Evolutionary conservation across 2,797 vertebrate species (phyloP).

Genomic region (Oryzias dopingdopingensis): DNA sequence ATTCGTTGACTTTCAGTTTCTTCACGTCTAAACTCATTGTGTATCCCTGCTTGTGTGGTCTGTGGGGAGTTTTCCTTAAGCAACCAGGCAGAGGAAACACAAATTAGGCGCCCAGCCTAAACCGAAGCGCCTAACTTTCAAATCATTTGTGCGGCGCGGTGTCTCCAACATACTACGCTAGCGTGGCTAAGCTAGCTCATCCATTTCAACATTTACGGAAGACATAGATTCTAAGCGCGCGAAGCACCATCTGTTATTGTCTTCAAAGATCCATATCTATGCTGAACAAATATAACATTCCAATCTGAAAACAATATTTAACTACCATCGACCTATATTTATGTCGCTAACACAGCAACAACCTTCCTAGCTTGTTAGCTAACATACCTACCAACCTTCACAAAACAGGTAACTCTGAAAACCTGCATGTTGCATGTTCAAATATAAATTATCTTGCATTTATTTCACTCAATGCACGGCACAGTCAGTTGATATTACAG

Average conservation of each 20-base stretch:
- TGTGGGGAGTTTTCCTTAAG: too few species aligned
- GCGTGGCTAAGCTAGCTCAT: slow-evolving; percentile 12
- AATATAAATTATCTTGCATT: rapidly evolving
- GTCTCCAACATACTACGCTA: slow-evolving; percentile 14
- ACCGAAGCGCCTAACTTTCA: slow-evolving; percentile 16
- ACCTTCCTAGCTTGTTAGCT: slow-evolving; percentile 24
- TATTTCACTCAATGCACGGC: neutral
- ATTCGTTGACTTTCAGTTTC: slow-evolving; percentile 93
- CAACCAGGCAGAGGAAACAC: rapidly evolving
- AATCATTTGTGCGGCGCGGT: slow-evolving; percentile 34
- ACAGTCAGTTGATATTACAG: rapidly evolving
- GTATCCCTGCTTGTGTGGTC: slow-evolving; percentile 7
- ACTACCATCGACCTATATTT: neutral
- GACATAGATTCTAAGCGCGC: too few species aligned
- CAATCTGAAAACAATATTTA: neutral
- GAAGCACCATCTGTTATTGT: neutral
- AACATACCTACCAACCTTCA: slow-evolving; percentile 3
- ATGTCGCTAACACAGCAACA: slow-evolving; percentile 23
- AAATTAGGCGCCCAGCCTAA: neutral
- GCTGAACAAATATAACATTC: too few species aligned
- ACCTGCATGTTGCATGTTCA: neutral
- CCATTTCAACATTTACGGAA: too few species aligned
- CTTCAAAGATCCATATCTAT: neutral
- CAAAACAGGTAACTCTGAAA: neutral
- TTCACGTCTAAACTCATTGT: slow-evolving; percentile 93